These are phyloP conservation scores for Drosophila affinis DNA, from an alignment of 2,888 invertebrate species.

Conservation along the genomic window DNA sequence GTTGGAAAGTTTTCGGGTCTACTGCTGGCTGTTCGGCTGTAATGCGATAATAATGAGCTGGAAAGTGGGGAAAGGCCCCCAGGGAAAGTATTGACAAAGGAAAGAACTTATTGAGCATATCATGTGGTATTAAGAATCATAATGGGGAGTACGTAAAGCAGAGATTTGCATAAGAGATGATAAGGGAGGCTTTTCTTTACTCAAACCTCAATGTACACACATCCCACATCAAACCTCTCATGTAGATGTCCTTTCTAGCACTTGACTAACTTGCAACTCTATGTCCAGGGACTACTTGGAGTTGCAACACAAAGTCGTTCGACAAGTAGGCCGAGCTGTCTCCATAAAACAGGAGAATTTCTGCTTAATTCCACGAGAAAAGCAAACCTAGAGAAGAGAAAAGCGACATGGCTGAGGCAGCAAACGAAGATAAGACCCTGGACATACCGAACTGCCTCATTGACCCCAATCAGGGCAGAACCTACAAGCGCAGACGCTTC, in stretches of 20 bases:
- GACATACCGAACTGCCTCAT: constrained; percentile 93
- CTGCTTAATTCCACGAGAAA: neutral
- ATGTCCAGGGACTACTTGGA: too few species aligned
- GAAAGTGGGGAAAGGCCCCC: neutral
- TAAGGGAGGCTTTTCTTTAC: too few species aligned
- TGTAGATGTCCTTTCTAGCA: too few species aligned
- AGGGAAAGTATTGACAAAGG: neutral
- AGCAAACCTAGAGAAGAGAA: neutral
- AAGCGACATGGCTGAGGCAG: constrained; percentile 80
- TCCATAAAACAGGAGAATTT: too few species aligned
- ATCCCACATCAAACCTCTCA: too few species aligned
- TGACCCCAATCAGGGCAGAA: constrained; percentile 89
- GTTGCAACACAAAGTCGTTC: too few species aligned
- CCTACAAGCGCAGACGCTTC: constrained; percentile 93
- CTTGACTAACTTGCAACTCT: too few species aligned
- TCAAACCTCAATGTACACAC: too few species aligned
- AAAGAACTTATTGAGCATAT: neutral
- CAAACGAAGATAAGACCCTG: constrained; percentile 79
- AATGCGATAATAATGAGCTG: constrained; percentile 73
- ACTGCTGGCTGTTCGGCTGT: constrained; percentile 14
- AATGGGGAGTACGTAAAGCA: too few species aligned
- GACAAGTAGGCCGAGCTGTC: too few species aligned
- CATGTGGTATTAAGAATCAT: neutral
- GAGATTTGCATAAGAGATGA: too few species aligned
- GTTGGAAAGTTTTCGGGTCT: constrained; percentile 28